Conservation (phyloP, 2,888 invertebrate genomes). For the Leistus spinibarbis region DNA sequence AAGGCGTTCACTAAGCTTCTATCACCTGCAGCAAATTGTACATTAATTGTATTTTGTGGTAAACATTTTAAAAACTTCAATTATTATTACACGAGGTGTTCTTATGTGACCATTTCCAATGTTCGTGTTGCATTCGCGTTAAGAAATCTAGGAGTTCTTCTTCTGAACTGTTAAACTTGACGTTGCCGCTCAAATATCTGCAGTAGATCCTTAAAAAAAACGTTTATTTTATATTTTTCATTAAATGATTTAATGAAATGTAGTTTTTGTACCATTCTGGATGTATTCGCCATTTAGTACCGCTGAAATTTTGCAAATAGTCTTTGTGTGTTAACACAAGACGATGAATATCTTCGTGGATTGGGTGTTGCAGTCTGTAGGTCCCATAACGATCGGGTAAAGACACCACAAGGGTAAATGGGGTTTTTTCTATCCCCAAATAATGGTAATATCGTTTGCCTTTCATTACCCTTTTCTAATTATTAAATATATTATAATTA, state of each 20-base stretch:
- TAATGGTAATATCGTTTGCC: slow-evolving; percentile 82
- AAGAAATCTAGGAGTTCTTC: slow-evolving; percentile 80
- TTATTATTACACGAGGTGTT: slow-evolving; percentile 47
- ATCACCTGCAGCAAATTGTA: slow-evolving; percentile 68
- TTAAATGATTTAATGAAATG: background rate
- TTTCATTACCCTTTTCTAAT: slow-evolving; percentile 80
- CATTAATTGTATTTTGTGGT: background rate
- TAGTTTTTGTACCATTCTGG: slow-evolving; percentile 86
- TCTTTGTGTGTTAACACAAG: slow-evolving; percentile 58
- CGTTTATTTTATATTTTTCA: background rate
- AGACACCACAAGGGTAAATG: slow-evolving; percentile 86
- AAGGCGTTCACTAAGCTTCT: slow-evolving; percentile 82
- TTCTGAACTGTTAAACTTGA: slow-evolving; percentile 71
- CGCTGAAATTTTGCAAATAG: slow-evolving; percentile 71
- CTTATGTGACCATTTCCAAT: slow-evolving; percentile 80
- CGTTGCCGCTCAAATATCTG: slow-evolving; percentile 51
- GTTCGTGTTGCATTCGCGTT: slow-evolving; percentile 76
- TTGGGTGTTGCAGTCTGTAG: slow-evolving; percentile 71
- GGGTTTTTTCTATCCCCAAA: slow-evolving; percentile 80
- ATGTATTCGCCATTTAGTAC: slow-evolving; percentile 83
- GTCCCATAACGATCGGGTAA: slow-evolving; percentile 81
- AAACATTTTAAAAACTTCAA: slow-evolving; percentile 61
- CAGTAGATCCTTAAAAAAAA: slow-evolving; percentile 72
- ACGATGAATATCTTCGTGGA: slow-evolving; percentile 77
- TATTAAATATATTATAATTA: background rate